phyloP scores from a whole-genome alignment of 2,888 invertebrate genomes.

The Drosophila anomalata region DNA sequence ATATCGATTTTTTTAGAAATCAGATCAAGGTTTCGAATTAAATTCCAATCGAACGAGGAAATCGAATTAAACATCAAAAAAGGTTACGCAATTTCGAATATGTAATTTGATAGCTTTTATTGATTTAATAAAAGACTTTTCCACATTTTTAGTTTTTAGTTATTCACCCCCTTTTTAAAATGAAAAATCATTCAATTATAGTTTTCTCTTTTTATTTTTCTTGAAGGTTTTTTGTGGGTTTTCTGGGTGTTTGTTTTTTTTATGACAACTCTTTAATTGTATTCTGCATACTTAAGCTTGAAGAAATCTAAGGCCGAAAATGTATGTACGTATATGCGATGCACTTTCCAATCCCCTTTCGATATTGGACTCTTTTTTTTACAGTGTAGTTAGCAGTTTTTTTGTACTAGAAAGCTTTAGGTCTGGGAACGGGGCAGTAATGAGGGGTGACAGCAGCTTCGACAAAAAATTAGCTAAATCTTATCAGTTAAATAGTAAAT shows the following conservation, averaged over 20 bases:
- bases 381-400: conserved; percentile 52
- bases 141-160: background rate
- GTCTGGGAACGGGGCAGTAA: conserved; percentile 8
- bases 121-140: background rate
- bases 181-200: conserved; percentile 35
- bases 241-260: conserved; percentile 35
- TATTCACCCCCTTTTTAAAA: background rate
- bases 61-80: background rate
- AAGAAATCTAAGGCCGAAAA: conserved; percentile 73
- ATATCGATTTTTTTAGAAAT: conserved; percentile 16
- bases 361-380: conserved; percentile 42
- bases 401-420: conserved; percentile 76
- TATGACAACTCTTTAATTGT: conserved; percentile 46
- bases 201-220: conserved; percentile 64
- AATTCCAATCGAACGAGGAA: background rate
- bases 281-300: conserved; percentile 68
- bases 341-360: conserved; percentile 34
- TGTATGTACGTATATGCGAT: conserved; percentile 67
- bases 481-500: conserved; percentile 67
- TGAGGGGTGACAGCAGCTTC: conserved; percentile 56
- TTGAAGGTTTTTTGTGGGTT: conserved; percentile 38
- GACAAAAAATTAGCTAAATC: conserved; percentile 76
- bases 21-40: conserved; percentile 16
- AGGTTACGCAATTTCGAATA: too few relatives aligned
- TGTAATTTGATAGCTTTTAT: background rate